These are phyloP conservation scores for Criorhina ranunculi DNA, from an alignment of 2,888 invertebrate genomes.

Conservation along the genomic window DNA sequence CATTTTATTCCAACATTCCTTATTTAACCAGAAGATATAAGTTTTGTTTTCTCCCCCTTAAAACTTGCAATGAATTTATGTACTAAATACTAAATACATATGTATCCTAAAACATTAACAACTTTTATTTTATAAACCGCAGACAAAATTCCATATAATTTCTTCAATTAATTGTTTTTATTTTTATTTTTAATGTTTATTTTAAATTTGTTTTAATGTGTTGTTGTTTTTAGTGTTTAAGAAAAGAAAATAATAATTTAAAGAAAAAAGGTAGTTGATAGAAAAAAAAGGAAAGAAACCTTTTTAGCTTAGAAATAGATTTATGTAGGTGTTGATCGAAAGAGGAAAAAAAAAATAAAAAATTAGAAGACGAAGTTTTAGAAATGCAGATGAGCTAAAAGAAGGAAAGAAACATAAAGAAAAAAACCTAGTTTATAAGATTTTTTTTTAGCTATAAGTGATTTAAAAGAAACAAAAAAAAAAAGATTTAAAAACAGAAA, in stretches of 20 bases:
- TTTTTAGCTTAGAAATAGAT: conserved; percentile 62
- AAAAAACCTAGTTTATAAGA: conserved; percentile 64
- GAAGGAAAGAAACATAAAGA: conserved; percentile 7
- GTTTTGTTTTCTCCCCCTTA: not conserved
- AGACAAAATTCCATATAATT: conserved; percentile 31
- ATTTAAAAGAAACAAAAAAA: conserved; percentile 34
- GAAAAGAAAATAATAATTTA: conserved; percentile 48
- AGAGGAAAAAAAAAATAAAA: conserved; percentile 27
- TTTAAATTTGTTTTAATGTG: conserved; percentile 64
- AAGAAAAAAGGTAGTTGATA: conserved; percentile 67
- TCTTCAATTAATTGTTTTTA: conserved; percentile 6
- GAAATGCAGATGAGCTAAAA: conserved; percentile 32
- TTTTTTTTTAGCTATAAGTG: conserved; percentile 70
- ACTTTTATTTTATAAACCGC: conserved; percentile 23
- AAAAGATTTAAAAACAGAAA: no score
- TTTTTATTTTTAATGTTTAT: conserved; percentile 43
- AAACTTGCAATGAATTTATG: not conserved
- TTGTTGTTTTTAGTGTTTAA: conserved; percentile 75
- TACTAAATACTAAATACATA: no score
- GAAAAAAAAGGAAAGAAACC: conserved; percentile 43
- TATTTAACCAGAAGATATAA: conserved; percentile 4
- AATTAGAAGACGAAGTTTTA: conserved; percentile 32
- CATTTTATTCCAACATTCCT: conserved; percentile 58
- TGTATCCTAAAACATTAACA: not conserved
- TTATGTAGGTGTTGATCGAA: conserved; percentile 67